phyloP scores from a whole-genome alignment of 2,797 vertebrate genomes.

The Pelodytes ibericus region DNA sequence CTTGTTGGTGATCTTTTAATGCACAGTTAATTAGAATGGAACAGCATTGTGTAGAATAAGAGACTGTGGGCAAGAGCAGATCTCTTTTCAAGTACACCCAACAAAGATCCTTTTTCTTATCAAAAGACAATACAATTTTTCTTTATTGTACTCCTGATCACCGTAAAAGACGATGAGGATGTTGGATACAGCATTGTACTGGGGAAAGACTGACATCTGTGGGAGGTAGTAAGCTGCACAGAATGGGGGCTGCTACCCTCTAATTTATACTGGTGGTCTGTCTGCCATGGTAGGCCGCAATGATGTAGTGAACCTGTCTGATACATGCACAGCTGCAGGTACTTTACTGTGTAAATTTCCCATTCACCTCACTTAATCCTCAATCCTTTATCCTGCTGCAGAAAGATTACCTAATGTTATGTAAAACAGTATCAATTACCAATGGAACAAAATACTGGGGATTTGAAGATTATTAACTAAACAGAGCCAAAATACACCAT shows the following conservation, averaged over 20 bases:
- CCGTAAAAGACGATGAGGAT: neutral
- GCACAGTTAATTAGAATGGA: slow-evolving; percentile 29
- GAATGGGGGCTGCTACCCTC: too few relatives aligned
- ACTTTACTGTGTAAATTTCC: neutral
- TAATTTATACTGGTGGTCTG: too few relatives aligned
- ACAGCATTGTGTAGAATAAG: slow-evolving; percentile 11
- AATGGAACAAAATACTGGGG: slow-evolving; percentile 10
- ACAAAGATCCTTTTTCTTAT: neutral
- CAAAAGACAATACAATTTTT: neutral
- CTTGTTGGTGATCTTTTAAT: slow-evolving; percentile 20
- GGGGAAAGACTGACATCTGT: too few relatives aligned
- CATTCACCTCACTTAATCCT: slow-evolving; percentile 45
- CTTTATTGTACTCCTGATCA: neutral
- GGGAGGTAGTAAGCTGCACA: too few relatives aligned
- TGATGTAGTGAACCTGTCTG: neutral
- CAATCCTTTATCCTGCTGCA: slow-evolving; percentile 18
- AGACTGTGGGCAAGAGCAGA: neutral
- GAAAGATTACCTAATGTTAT: slow-evolving; percentile 30
- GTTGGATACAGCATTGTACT: too few relatives aligned
- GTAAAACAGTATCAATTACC: slow-evolving; percentile 32
- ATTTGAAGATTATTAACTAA: slow-evolving; percentile 40
- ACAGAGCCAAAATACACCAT: neutral
- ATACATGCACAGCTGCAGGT: neutral
- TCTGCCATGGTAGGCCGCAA: too few relatives aligned
- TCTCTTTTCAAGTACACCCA: neutral